Base-by-base conservation (phyloP, 2,113 vertebrate genomes). In the Malurus melanocephalus region DNA sequence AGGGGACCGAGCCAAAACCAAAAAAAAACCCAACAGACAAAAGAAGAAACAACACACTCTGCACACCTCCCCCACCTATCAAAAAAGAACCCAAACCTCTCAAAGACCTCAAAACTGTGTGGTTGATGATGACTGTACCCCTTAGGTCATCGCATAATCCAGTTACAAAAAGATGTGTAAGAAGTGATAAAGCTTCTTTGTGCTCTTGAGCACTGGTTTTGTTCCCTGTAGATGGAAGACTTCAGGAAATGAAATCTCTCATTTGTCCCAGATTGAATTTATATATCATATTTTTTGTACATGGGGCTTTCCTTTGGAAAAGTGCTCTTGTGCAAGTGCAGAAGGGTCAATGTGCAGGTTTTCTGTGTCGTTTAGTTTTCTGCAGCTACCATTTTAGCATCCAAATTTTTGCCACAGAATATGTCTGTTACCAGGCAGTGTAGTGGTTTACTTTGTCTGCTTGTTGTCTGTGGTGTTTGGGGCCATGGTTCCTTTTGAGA, bases 381-480 rank as follows among this genome's bases (percentile, higher is more conserved):
- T 65, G 4, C 2, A 2, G 75, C 33, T 15, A 33, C 28, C 53
- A 15, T 57, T 72, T 51, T 53, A 67, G 5, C 8, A 2, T 56
- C 15, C 49, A 76, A 0, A 64, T 48, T 65, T 88, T 80, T 65
- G n/a, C 51, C 8, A 9, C 13, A 30, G 11, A 26, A 12, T 16
- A 11, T 21, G 16, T 49, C 15, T 19, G 2, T 83, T 69, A 61
- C 15, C 19, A 38, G 42, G 24, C 38, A 33, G 1, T 0, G 0
- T 20, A 16, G 21, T 59, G 13, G 9, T 80, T 83, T 68, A 18
- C 13, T 84, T 75, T 23, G 22, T 42, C 45, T 64, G 16, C 32
- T 55, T 46, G 3, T 11, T 43, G 20, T 67, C 40, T 87, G 13
- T 79, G 27, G 13, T 42, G 22, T 59, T 78, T 45, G 20, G 6